These are phyloP conservation scores for Syngnathus typhle DNA, from an alignment of 2,113 vertebrate species.

Conservation along the genomic window DNA sequence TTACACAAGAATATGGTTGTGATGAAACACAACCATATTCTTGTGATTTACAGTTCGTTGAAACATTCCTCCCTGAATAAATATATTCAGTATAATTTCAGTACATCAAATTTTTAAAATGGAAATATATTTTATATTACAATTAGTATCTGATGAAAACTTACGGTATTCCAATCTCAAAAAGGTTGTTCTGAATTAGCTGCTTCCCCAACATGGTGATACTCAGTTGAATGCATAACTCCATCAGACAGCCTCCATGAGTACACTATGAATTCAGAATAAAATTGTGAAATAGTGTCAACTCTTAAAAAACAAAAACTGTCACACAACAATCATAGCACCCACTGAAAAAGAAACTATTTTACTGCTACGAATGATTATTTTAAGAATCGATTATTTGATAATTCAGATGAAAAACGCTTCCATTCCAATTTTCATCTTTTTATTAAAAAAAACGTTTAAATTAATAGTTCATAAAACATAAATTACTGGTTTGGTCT, in stretches of 20 bases:
- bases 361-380: too few relatives aligned
- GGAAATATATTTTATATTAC: not conserved
- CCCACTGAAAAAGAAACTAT: too few relatives aligned
- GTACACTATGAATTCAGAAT: constrained; percentile 74
- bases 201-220: constrained; percentile 98
- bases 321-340: too few relatives aligned
- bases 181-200: constrained; percentile 96
- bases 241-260: constrained; percentile 92
- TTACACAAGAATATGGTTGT: too few relatives aligned
- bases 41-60: not conserved
- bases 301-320: not conserved
- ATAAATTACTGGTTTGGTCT: too few relatives aligned
- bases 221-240: constrained; percentile 94
- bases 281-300: not conserved
- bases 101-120: not conserved
- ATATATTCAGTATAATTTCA: not conserved
- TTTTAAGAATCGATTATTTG: too few relatives aligned
- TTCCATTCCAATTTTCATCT: too few relatives aligned
- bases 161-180: constrained; percentile 96
- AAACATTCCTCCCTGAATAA: not conserved
- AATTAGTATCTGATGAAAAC: constrained; percentile 38
- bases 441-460: too few relatives aligned
- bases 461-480: too few relatives aligned
- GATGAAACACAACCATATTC: not conserved
- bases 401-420: too few relatives aligned